Percentiles rank a stretch among this genome's conserved stretches.
Conservation (phyloP, 92 coral and sea anemone species). For the Palythoa grandiflora region DNA sequence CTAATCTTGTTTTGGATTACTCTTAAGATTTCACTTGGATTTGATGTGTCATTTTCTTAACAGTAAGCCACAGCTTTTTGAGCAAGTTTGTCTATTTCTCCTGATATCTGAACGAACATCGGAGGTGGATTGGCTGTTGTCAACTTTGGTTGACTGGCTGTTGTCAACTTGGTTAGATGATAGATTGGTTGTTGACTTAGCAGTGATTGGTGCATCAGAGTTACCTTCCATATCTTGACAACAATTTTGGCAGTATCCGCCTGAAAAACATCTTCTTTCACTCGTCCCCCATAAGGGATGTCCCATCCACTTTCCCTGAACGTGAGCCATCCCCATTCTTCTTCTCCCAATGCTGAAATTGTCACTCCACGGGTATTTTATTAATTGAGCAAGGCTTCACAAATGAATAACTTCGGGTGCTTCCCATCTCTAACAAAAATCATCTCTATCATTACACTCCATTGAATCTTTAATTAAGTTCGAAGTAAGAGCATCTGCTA, state of each 20-base stretch:
- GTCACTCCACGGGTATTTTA: conserved; percentile 46
- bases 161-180: background rate
- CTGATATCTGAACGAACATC: background rate
- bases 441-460: conserved; percentile 63
- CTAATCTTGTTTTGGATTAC: conserved; percentile 7
- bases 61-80: conserved; percentile 17
- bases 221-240: conserved; percentile 15
- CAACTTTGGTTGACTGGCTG: conserved; percentile 15
- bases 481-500: conserved; percentile 33
- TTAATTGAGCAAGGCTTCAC: conserved; percentile 18
- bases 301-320: background rate
- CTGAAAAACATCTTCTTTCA: background rate
- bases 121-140: background rate
- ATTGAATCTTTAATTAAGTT: conserved; percentile 46
- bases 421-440: conserved; percentile 18
- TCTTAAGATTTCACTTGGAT: conserved; percentile 27
- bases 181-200: background rate
- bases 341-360: conserved; percentile 55
- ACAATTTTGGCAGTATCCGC: conserved; percentile 5
- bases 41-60: background rate
- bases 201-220: background rate
- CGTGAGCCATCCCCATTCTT: conserved; percentile 38
- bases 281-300: background rate
- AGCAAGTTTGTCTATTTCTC: conserved; percentile 25
- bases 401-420: conserved; percentile 50